Percentiles rank a stretch among this genome's conserved stretches.
phyloP scores from a whole-genome alignment of 2,797 vertebrate genomes.

The Urosaurus nigricauda region DNA sequence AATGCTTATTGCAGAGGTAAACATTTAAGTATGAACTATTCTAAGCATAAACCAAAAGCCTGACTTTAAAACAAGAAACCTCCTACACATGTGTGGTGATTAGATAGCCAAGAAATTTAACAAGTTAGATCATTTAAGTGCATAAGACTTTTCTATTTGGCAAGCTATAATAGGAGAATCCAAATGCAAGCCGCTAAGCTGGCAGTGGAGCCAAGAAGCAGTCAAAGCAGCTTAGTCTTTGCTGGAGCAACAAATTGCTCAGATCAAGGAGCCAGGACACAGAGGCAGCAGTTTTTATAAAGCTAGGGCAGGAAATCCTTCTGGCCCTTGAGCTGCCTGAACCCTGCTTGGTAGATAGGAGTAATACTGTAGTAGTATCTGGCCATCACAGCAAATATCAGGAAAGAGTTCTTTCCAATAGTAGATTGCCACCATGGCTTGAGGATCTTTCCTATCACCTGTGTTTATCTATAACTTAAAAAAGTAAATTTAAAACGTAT shows the following conservation, averaged over 20 bases:
- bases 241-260: background rate
- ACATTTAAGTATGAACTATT: background rate
- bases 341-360: background rate
- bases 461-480: background rate
- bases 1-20: constrained; percentile 7
- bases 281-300: constrained; percentile 1
- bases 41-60: constrained; percentile 8
- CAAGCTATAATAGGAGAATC: background rate
- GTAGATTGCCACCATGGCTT: background rate
- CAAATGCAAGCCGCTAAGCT: constrained; percentile 7
- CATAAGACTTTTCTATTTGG: constrained; percentile 19
- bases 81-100: constrained; percentile 3
- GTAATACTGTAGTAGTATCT: background rate
- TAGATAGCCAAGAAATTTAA: constrained; percentile 14
- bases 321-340: background rate
- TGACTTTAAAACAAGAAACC: background rate
- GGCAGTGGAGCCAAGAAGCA: background rate
- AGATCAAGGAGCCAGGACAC: background rate
- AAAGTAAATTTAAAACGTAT: background rate
- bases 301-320: background rate
- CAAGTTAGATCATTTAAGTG: constrained; percentile 10
- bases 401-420: background rate
- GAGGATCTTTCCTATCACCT: background rate
- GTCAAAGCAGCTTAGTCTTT: constrained; percentile 3
- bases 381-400: background rate